Conservation (phyloP, 2,888 invertebrate species). For the Auanema freiburgensis region DNA sequence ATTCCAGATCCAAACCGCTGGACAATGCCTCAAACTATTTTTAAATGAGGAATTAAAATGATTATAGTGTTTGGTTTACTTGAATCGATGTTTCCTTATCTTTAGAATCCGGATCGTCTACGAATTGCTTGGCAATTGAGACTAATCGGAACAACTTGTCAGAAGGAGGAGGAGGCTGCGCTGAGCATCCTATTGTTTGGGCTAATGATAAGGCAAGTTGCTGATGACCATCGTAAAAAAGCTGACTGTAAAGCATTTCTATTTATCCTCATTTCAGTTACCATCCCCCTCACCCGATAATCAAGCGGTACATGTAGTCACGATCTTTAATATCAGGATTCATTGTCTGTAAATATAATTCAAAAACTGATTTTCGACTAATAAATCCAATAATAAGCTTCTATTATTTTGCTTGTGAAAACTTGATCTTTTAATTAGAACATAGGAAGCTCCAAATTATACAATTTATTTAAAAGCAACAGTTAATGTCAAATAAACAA, state of each 20-base stretch:
- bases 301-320: conserved; percentile 84
- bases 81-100: conserved; percentile 41
- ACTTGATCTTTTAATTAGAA: too few species aligned
- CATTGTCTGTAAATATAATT: conserved; percentile 26
- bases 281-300: conserved; percentile 77
- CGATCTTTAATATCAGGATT: conserved; percentile 78
- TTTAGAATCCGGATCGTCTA: conserved; percentile 56
- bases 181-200: conserved; percentile 79
- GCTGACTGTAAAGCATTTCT: conserved; percentile 74
- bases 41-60: conserved; percentile 5
- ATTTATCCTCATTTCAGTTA: not conserved
- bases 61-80: conserved; percentile 19
- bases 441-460: too few species aligned
- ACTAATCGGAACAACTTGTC: conserved; percentile 79
- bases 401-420: too few species aligned
- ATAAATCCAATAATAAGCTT: too few species aligned
- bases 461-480: too few species aligned
- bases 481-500: too few species aligned
- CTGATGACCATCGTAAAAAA: conserved; percentile 95
- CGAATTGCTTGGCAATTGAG: conserved; percentile 58
- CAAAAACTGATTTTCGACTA: too few species aligned
- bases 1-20: conserved; percentile 85
- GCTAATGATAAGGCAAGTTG: conserved; percentile 85
- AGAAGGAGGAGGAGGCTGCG: conserved; percentile 92
- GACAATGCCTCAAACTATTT: conserved; percentile 51